A percentile compares a stretch with the other conserved stretches of the same genome.
phyloP scores from a whole-genome alignment of 2,113 vertebrate genomes.

The Noctilio leporinus region DNA sequence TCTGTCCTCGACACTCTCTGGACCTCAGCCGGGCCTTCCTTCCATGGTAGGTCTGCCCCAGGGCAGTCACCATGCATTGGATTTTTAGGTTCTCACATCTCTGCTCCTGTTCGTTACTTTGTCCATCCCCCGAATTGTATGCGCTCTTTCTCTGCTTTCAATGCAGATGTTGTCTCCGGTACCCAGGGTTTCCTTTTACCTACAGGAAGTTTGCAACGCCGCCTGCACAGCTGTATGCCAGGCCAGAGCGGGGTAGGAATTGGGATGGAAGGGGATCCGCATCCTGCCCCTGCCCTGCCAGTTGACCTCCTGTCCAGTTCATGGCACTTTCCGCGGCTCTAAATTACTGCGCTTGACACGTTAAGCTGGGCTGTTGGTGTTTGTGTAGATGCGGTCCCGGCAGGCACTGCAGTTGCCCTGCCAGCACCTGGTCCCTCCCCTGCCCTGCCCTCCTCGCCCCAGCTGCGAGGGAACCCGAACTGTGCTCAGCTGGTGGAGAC shows the following conservation, averaged over 20 bases:
- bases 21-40: background rate
- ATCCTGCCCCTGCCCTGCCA: background rate
- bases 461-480: background rate
- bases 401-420: background rate
- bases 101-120: background rate
- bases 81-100: background rate
- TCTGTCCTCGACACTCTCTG: fast-evolving
- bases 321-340: background rate
- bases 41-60: background rate
- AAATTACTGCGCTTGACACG: background rate
- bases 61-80: fast-evolving
- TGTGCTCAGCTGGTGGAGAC: background rate
- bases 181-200: too few species aligned
- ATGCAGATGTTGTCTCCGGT: background rate
- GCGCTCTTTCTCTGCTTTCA: background rate
- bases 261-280: background rate
- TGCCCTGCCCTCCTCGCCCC: background rate
- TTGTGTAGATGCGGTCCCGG: background rate
- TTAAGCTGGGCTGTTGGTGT: background rate
- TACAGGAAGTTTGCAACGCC: background rate
- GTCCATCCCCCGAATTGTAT: too few species aligned
- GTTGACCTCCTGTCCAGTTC: background rate
- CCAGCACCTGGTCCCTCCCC: background rate
- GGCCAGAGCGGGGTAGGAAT: background rate
- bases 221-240: fast-evolving